Percentiles rank a stretch among this genome's conserved stretches.
These are phyloP conservation scores for Coryphaenoides rupestris DNA, from an alignment of 2,113 vertebrate genomes.

Conservation along the genomic window DNA sequence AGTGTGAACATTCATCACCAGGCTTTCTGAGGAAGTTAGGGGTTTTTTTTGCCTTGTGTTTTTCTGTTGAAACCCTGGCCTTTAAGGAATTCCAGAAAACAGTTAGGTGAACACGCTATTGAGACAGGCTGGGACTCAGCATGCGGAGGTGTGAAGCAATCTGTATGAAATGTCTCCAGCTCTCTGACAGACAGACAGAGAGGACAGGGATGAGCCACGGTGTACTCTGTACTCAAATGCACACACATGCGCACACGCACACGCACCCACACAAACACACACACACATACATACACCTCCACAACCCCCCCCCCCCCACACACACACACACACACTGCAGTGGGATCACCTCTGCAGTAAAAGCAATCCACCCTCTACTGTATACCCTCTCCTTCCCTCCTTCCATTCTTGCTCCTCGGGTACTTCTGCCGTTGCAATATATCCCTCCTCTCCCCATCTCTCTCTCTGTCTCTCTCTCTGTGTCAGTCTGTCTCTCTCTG, in stretches of 20 bases:
- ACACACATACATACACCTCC: not conserved
- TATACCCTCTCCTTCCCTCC: not conserved
- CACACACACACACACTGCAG: slow-evolving; percentile 48
- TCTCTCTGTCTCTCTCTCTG: not conserved
- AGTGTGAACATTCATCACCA: too few relatives aligned
- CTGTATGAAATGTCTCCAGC: slow-evolving; percentile 40
- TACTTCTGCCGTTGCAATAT: slow-evolving; percentile 20
- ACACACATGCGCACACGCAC: slow-evolving; percentile 7
- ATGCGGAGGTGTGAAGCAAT: slow-evolving; percentile 41
- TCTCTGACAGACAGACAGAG: slow-evolving; percentile 8
- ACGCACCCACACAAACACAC: slow-evolving; percentile 16
- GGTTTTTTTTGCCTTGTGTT: too few relatives aligned
- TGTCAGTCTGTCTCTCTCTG: slow-evolving; percentile 5
- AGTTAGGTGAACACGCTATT: slow-evolving; percentile 19
- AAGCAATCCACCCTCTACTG: slow-evolving; percentile 34
- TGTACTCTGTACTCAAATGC: slow-evolving; percentile 30
- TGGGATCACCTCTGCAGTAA: slow-evolving; percentile 67
- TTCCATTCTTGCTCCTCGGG: slow-evolving; percentile 11
- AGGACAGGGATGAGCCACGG: slow-evolving; percentile 48
- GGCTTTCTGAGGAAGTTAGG: not conserved
- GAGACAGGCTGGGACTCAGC: slow-evolving; percentile 54
- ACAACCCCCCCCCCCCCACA: too few relatives aligned
- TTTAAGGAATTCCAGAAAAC: slow-evolving; percentile 25
- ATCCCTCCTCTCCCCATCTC: not conserved
- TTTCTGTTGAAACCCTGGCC: too few relatives aligned